These are phyloP conservation scores for Poicephalus meyeri DNA, from an alignment of 2,113 vertebrate species.

Conservation along the genomic window DNA sequence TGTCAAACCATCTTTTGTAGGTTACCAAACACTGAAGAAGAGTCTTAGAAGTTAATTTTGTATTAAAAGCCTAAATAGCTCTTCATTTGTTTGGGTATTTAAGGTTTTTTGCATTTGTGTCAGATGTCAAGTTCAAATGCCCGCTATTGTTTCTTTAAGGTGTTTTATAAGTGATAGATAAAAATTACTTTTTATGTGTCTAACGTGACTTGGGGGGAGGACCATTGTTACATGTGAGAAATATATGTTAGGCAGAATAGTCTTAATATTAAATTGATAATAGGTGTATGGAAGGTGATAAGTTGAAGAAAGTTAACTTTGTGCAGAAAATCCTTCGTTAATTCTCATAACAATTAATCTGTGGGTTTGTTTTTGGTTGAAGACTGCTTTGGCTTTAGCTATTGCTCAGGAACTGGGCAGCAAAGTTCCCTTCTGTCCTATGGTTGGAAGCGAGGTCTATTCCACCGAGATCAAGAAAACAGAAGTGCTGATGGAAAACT, in stretches of 20 bases:
- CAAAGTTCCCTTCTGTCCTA: constrained; percentile 98
- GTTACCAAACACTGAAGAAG: not conserved
- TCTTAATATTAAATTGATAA: not conserved
- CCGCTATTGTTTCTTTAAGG: not conserved
- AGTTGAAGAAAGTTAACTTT: not conserved
- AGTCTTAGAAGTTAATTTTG: not conserved
- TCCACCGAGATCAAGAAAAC: constrained; percentile 99
- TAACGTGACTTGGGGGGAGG: not conserved
- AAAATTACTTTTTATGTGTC: not conserved
- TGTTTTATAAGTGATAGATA: not conserved
- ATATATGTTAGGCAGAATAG: not conserved
- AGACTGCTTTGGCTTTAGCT: constrained; percentile 95
- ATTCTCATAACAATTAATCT: not conserved
- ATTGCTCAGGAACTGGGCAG: constrained; percentile 97
- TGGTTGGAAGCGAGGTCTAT: constrained; percentile 99
- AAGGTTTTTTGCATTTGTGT: not conserved
- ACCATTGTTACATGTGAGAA: not conserved
- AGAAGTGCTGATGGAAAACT: constrained; percentile 99
- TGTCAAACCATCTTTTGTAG: not conserved
- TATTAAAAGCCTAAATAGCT: not conserved
- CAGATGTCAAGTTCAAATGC: not conserved
- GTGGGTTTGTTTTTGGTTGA: not conserved
- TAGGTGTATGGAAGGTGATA: not conserved
- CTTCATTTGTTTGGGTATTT: not conserved
- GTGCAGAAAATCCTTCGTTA: not conserved